Base-by-base conservation (phyloP, 2,797 vertebrate species). In the Pangasius macronema region DNA sequence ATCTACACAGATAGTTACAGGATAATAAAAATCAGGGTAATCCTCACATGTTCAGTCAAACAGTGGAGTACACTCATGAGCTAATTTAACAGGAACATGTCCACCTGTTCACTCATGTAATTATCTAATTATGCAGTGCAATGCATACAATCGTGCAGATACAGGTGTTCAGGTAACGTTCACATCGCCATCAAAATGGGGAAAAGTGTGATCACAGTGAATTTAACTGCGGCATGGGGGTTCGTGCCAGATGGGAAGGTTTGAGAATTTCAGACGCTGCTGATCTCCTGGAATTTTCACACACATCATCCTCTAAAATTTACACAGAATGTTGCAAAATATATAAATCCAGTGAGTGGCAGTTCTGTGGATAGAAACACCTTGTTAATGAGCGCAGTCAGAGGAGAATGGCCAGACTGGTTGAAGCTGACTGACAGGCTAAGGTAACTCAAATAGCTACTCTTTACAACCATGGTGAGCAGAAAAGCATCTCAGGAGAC, bases 21-120 rank as follows among this genome's bases (percentile, higher is more conserved):
- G 57, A 61, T 57, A 30, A 55, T 14, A 68, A 55, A 83, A 83
- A 86, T 82, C 76, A 73, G 65, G 46, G 7, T 33, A 53, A 84
- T 14, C 13, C 24, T 75, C 30, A 73, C 33, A 30, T 33, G 33
- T 81, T 72, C 57, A 82, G 2, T 82, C 42, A 33, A 75, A 49
- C 55, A 81, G 49, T 33, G 75, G 16, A 20, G n/a, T 16, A 73
- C 53, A 36, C 30, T 22, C 18, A 36, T 4, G 11, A 51, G 49
- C 16, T 18, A 57, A 5, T 57, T 79, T 79, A 33, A 57, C 22
- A 79, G 30, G 10, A 39, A 59, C 33, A 59, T 73, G 20, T 24
- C 30, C 20, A 53, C 73, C 39, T 30, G 49, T 13, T 61, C 39
- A n/a, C 10, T 61, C 30, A 39, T 27, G 22, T 0, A 36, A 1